Base-by-base conservation (phyloP, 37 sponge, comb jelly and placozoan species). In the Lycopodina hypogea region DNA sequence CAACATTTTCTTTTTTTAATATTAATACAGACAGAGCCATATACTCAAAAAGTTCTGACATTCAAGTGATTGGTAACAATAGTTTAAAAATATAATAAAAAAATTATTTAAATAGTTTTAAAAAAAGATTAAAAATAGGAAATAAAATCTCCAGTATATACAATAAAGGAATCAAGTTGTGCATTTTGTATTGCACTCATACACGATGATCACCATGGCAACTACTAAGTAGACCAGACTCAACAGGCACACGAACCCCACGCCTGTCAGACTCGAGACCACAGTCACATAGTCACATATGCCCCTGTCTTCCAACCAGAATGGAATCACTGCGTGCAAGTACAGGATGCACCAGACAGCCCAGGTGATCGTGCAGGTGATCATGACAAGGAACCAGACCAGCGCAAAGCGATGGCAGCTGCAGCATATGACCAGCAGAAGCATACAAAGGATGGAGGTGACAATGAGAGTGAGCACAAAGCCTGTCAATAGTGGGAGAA, bases 401-500 rank as follows among this genome's bases (percentile, higher is more conserved):
- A 65, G 1, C 7, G 78, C 68, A 9, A 78, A 50, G 52, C 35
- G 34, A 1, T 53, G 67, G 63, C 78, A 78, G 36, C 35, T 22
- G 18, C 26, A 35, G 42, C 35, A 60, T 42, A 59, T 76, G 56
- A 76, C 11, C 6, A 60, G 12, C 26, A 58, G 56, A 24, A 76
- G 62, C n/a, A 76, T 23, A 11, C 24, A 4, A 1, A 59, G 34
- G 52, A 66, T 33, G 52, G 15, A 39, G 34, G 65, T 1, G 53
- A 24, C 78, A 28, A 45, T 12, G 30, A 50, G 29, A 1, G 65
- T 42, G 42, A 78, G 78, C 18, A 66, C 35, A 2, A 50, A 19
- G 41, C 78, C 78, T 19, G 76, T 59, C 36, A 60, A 4, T 9
- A 76, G 40, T 9, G 56, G 76, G 29, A 60, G 62, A 9, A 76